Conservation (phyloP, 2,113 vertebrate species). For the Tylochromis polylepis region DNA sequence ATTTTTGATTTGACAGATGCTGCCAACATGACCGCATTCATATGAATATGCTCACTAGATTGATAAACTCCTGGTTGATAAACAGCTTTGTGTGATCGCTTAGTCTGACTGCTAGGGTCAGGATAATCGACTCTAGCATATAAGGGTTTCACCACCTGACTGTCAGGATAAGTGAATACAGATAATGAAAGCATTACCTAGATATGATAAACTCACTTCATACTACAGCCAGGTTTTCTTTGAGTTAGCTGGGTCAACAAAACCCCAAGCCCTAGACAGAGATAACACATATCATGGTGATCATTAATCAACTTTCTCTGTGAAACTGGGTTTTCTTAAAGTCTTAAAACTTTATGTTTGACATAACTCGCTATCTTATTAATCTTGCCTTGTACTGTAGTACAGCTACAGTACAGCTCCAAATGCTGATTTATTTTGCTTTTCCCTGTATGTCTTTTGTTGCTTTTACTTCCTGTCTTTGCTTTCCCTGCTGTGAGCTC, state of each 20-base stretch:
- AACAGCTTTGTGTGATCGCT: background rate
- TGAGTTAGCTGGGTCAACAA: background rate
- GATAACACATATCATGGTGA: background rate
- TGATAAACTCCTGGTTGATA: background rate
- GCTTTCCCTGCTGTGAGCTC: background rate
- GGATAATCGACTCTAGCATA: background rate
- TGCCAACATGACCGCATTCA: background rate
- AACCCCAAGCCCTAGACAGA: background rate
- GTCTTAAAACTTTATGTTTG: background rate
- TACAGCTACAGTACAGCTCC: no score
- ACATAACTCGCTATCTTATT: background rate
- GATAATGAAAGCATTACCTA: background rate
- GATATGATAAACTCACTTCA: background rate
- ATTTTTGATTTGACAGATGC: background rate
- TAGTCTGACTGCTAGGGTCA: background rate
- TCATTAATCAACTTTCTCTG: background rate
- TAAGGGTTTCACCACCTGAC: background rate
- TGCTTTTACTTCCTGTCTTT: background rate
- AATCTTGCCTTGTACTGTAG: background rate
- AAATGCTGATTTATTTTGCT: background rate
- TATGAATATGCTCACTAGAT: background rate
- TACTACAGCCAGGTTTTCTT: background rate
- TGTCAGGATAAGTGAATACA: background rate
- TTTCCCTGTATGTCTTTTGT: background rate
- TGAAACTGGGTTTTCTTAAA: background rate